Evolutionary conservation across 1,140 invertebrate species (phyloP).

Genomic region (Dreissena polymorpha): DNA sequence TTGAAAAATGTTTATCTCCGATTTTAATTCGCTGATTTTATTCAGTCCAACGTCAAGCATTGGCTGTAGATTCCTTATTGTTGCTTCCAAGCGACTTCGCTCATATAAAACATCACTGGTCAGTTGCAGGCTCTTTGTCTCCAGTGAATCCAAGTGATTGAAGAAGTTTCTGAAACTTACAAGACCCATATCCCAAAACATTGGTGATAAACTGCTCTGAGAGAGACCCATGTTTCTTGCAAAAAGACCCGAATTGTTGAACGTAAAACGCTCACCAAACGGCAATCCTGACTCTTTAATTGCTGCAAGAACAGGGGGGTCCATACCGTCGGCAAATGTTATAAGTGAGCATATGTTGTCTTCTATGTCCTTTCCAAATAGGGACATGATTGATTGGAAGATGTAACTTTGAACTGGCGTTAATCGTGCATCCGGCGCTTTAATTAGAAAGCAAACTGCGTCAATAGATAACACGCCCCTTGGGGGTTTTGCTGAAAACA

Average conservation of each 20-base stretch:
- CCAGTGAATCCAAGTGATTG: not conserved
- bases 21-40: constrained; percentile 27
- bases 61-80: constrained; percentile 30
- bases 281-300: not conserved
- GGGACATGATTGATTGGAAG: constrained; percentile 57
- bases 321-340: constrained; percentile 58
- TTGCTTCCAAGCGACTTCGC: constrained; percentile 41
- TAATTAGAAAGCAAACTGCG: constrained; percentile 52
- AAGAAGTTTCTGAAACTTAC: constrained; percentile 43
- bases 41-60: constrained; percentile 36
- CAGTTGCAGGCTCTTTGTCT: constrained; percentile 45
- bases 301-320: constrained; percentile 42
- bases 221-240: not conserved
- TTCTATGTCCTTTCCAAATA: constrained; percentile 63
- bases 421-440: constrained; percentile 40
- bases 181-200: constrained; percentile 23
- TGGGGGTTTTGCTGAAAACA: constrained; percentile 29
- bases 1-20: constrained; percentile 27
- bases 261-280: constrained; percentile 27
- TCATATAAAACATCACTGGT: constrained; percentile 43
- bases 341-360: constrained; percentile 60
- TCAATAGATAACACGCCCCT: constrained; percentile 51
- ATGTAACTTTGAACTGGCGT: constrained; percentile 54
- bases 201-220: not conserved
- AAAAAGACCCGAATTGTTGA: constrained; percentile 59